Conservation (phyloP, 2,113 vertebrate species). For the Takifugu flavidus region DNA sequence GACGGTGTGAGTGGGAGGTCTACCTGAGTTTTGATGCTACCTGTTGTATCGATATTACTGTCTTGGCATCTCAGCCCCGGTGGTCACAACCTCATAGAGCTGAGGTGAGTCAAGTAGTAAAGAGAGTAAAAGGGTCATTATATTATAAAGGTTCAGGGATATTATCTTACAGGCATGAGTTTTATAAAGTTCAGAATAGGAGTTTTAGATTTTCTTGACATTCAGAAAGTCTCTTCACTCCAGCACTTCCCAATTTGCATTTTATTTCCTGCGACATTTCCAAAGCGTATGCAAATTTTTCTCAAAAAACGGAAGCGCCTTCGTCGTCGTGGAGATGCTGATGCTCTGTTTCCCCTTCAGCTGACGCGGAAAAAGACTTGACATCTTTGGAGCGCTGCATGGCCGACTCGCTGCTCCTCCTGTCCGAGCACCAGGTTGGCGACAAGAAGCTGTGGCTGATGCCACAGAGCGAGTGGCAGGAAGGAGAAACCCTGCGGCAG, state of each 20-base stretch:
- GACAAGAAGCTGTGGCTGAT: conserved; percentile 84
- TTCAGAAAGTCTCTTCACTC: conserved; percentile 29
- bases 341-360: conserved; percentile 58
- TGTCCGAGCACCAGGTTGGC: conserved; percentile 83
- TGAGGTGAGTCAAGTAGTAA: too few species aligned
- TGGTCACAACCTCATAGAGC: too few species aligned
- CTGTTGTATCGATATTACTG: too few species aligned
- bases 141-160: conserved; percentile 8
- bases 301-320: not conserved
- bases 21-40: too few species aligned
- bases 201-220: conserved; percentile 26
- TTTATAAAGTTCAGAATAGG: conserved; percentile 3
- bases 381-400: conserved; percentile 80
- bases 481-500: conserved; percentile 84
- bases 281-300: conserved; percentile 17
- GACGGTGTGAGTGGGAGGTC: too few species aligned
- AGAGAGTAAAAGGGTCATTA: too few species aligned
- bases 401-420: conserved; percentile 80
- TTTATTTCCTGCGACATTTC: conserved; percentile 34
- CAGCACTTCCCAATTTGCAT: conserved; percentile 12
- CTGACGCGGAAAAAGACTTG: conserved; percentile 73
- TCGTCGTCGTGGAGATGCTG: conserved; percentile 4
- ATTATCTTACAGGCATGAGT: conserved; percentile 14
- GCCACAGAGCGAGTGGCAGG: conserved; percentile 86
- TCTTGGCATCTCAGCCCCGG: too few species aligned